phyloP scores from a whole-genome alignment of 1,140 invertebrate species.

The Drosophila ohnishii region DNA sequence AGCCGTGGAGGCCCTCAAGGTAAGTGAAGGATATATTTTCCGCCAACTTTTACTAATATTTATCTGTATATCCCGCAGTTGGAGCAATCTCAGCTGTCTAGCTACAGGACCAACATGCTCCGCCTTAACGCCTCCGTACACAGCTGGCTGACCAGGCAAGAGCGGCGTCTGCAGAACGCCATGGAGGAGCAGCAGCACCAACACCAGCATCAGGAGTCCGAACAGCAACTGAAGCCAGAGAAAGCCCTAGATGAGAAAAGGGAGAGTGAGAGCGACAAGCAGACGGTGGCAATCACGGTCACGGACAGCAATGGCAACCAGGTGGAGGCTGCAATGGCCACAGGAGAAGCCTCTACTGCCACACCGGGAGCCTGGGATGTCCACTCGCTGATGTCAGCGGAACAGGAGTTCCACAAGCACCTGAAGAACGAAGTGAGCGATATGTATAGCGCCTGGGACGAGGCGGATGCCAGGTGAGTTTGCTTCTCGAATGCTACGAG shows the following conservation, averaged over 20 bases:
- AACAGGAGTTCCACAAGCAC: constrained; percentile 84
- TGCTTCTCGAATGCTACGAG: neutral
- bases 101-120: constrained; percentile 88
- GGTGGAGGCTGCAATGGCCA: constrained; percentile 47
- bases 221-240: constrained; percentile 46
- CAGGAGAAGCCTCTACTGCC: constrained; percentile 31
- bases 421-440: constrained; percentile 90
- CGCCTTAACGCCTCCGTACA: constrained; percentile 90
- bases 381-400: constrained; percentile 71
- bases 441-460: constrained; percentile 90
- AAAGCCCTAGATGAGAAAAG: neutral
- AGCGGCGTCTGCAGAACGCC: constrained; percentile 76
- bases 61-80: constrained; percentile 80
- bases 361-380: constrained; percentile 83
- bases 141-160: constrained; percentile 87
- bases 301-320: constrained; percentile 78
- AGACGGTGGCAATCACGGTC: constrained; percentile 58
- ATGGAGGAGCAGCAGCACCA: constrained; percentile 61
- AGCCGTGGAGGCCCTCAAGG: constrained; percentile 78
- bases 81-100: constrained; percentile 87
- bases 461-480: constrained; percentile 89
- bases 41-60: neutral
- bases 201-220: constrained; percentile 55
- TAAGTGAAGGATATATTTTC: constrained; percentile 25
- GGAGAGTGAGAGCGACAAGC: neutral